Percentiles rank a stretch among this genome's conserved stretches.
Evolutionary conservation across 2,888 invertebrate species (phyloP).

Genomic region (Drosophila putrida): DNA sequence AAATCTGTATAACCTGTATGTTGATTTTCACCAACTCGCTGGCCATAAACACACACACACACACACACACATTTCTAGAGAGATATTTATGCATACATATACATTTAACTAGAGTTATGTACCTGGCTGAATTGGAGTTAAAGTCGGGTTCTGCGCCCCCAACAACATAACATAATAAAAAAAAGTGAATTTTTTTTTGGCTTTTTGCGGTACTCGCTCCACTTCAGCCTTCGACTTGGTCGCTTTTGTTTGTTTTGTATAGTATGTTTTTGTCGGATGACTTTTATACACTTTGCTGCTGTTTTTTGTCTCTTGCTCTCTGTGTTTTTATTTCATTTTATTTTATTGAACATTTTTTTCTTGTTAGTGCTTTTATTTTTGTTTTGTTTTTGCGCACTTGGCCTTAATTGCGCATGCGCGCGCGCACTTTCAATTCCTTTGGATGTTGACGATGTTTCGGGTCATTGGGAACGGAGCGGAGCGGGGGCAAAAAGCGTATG

Average conservation of each 20-base stretch:
- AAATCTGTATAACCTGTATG: constrained; percentile 75
- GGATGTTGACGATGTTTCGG: constrained; percentile 33
- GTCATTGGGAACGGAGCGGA: constrained; percentile 18
- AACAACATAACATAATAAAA: constrained; percentile 32
- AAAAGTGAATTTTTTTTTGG: constrained; percentile 67
- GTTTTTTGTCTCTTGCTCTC: constrained; percentile 29
- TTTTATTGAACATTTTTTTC: constrained; percentile 20
- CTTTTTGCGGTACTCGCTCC: constrained; percentile 47
- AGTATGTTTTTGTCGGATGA: constrained; percentile 32
- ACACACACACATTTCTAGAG: constrained; percentile 4
- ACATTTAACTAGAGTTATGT: constrained; percentile 32
- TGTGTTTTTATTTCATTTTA: constrained; percentile 19
- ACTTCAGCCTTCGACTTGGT: constrained; percentile 62
- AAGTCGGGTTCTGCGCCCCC: constrained; percentile 42
- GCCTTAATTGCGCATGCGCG: constrained; percentile 76
- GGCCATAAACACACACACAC: constrained; percentile 21
- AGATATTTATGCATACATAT: neutral
- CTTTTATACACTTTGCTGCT: constrained; percentile 45
- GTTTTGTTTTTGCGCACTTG: constrained; percentile 65
- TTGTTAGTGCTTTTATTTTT: constrained; percentile 13
- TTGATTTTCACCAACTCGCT: constrained; percentile 66
- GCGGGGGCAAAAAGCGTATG: constrained; percentile 45
- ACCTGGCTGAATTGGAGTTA: constrained; percentile 12
- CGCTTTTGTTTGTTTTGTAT: constrained; percentile 35
- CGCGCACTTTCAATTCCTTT: constrained; percentile 81